Evolutionary conservation across 2,113 vertebrate genomes (phyloP), one percentile per base, ranked within the genome.

Genomic region (Rhynchomys soricoides): DNA sequence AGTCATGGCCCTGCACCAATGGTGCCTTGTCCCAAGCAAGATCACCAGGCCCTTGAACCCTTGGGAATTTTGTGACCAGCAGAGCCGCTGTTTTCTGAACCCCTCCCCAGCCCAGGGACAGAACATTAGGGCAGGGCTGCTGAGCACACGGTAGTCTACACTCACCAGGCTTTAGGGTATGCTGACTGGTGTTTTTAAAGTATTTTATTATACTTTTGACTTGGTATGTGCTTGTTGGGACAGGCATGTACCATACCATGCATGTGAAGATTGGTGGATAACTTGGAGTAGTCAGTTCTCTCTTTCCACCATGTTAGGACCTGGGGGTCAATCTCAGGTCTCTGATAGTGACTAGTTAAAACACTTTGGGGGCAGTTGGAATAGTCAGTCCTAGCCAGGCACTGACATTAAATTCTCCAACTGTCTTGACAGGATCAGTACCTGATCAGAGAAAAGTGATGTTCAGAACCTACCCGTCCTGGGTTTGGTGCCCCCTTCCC

Each of bases 141-240:
- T 79, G 34, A 48, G 50, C 70, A 5, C 0, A 15, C 6, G 5
- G 22, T 0, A 2, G 5, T 13, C 29, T 9, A 12, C 59, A 11
- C 45, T 1, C 68, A 29, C 4, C 22, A 17, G n/a, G 16, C 31
- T 89, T 40, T 16, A 71, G 34, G 21, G 48, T 34, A 50, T 45
- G 15, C 45, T 52, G 34, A 68, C 26, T 86, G 5, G 43, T 74
- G 48, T 37, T 48, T 86, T 68, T 37, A 31, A 45, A 43, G 7
- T 37, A 48, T 48, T 21, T 48, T 66, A 12, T 66, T 48, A 19
- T 10, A 31, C 21, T 34, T 48, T 34, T 13, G 68, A 13, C 48
- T 86, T 66, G 43, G 16, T 22, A 31, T 86, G 48, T 40, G 75
- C 70, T 1, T 0, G 0, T 22, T 10, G 22, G 83, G 17, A 10